These are phyloP conservation scores for Spea multiplicata DNA, from an alignment of 2,113 vertebrate genomes.

Conservation along the genomic window DNA sequence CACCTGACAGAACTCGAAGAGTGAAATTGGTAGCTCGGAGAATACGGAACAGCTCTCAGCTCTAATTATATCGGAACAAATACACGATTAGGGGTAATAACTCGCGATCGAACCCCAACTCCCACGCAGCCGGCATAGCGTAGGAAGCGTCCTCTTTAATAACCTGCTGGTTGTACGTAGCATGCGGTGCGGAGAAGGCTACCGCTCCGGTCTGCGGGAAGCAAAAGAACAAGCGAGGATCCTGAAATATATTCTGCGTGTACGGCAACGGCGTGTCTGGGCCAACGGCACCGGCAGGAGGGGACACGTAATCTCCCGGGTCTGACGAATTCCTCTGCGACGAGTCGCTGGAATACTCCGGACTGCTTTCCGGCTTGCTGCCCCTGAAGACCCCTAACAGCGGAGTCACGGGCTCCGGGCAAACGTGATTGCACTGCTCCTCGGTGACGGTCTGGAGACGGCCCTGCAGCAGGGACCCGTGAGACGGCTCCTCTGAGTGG, in stretches of 20 bases:
- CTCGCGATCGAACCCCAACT: slow-evolving; percentile 25
- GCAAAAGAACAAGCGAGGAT: slow-evolving; percentile 75
- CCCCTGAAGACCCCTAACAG: slow-evolving; percentile 75
- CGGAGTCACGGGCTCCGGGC: slow-evolving; percentile 76
- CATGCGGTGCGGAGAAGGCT: slow-evolving; percentile 69
- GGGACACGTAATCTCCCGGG: slow-evolving; percentile 85
- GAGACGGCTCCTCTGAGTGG: slow-evolving; percentile 75
- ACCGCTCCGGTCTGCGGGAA: slow-evolving; percentile 71
- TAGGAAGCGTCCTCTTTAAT: slow-evolving; percentile 61
- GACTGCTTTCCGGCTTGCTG: slow-evolving; percentile 78
- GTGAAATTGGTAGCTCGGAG: too few relatives aligned
- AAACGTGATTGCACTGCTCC: slow-evolving; percentile 74
- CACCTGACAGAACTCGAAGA: too few relatives aligned
- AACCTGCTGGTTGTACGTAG: slow-evolving; percentile 73
- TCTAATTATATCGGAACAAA: too few relatives aligned
- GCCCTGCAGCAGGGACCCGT: slow-evolving; percentile 61
- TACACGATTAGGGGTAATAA: too few relatives aligned
- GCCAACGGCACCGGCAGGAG: slow-evolving; percentile 67
- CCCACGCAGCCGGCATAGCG: slow-evolving; percentile 49
- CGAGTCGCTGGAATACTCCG: slow-evolving; percentile 91
- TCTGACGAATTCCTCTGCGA: slow-evolving; percentile 87
- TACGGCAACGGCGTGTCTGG: slow-evolving; percentile 68
- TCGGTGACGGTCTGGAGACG: slow-evolving; percentile 93
- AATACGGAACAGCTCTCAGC: too few relatives aligned
- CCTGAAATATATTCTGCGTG: slow-evolving; percentile 72